A percentile compares a stretch with the other conserved stretches of the same genome.
Evolutionary conservation across 2,113 vertebrate genomes (phyloP).

Genomic region (Heterocephalus glaber): DNA sequence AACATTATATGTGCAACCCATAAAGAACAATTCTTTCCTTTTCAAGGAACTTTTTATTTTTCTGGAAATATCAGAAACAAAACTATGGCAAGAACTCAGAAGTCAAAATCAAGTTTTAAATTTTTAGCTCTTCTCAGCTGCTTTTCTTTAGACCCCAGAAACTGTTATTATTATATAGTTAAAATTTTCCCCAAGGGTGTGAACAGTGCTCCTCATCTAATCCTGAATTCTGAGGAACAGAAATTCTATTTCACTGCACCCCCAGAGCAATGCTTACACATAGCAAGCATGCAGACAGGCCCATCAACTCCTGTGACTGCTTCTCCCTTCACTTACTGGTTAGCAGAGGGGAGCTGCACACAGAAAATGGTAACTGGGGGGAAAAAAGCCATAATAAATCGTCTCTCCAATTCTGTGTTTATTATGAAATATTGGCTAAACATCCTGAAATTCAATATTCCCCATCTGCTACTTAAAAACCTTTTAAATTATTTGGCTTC

Average conservation of each 20-base stretch:
- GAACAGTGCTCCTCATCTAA: background rate
- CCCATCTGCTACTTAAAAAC: constrained; percentile 36
- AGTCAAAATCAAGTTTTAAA: background rate
- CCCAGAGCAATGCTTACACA: background rate
- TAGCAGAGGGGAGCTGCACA: background rate
- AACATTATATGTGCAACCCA: background rate
- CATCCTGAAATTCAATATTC: constrained; percentile 23
- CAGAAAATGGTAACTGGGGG: background rate
- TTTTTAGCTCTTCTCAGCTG: background rate
- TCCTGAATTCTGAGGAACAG: background rate
- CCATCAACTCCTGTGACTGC: background rate
- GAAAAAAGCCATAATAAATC: background rate
- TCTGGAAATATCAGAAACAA: background rate
- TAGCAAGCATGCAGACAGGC: background rate
- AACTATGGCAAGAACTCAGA: background rate
- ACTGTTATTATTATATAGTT: background rate
- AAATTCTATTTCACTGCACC: background rate
- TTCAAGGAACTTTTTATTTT: background rate
- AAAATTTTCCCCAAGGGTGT: background rate
- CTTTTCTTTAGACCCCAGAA: background rate
- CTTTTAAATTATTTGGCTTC: constrained; percentile 13
- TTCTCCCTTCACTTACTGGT: background rate
- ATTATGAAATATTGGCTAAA: constrained; percentile 1
- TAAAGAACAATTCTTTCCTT: background rate
- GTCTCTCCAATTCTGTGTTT: background rate